phyloP scores from a whole-genome alignment of 2,888 invertebrate genomes.

The Catocala fraxini region DNA sequence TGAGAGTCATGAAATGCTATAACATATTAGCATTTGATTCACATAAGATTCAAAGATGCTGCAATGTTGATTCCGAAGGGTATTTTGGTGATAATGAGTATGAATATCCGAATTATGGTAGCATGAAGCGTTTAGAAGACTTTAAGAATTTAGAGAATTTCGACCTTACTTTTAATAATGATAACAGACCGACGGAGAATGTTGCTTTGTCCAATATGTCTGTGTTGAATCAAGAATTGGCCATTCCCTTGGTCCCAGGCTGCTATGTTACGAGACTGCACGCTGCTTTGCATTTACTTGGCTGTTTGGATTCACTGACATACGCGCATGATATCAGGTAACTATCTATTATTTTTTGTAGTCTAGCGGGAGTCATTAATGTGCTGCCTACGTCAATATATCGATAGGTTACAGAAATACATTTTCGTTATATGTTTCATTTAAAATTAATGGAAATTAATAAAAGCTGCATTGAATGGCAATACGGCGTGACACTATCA shows the following conservation, averaged over 20 bases:
- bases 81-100: constrained; percentile 60
- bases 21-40: constrained; percentile 94
- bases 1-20: constrained; percentile 90
- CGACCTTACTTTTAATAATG: constrained; percentile 67
- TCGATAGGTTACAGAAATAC: no score
- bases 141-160: constrained; percentile 75
- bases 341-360: constrained; percentile 49
- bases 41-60: constrained; percentile 77
- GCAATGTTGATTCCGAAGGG: constrained; percentile 66
- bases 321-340: constrained; percentile 92
- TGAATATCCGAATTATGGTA: constrained; percentile 78
- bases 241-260: constrained; percentile 91
- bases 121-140: constrained; percentile 78
- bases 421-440: no score
- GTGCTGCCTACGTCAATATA: no score
- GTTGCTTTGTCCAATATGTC: constrained; percentile 83
- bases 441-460: no score
- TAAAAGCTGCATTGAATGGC: no score
- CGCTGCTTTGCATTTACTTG: constrained; percentile 96
- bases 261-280: constrained; percentile 94
- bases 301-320: constrained; percentile 96
- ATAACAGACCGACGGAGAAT: constrained; percentile 65
- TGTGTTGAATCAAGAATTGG: constrained; percentile 93
- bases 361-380: no score
- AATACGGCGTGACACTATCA: no score